These are phyloP conservation scores for Lampris incognitus DNA, from an alignment of 2,113 vertebrate species.

Conservation along the genomic window DNA sequence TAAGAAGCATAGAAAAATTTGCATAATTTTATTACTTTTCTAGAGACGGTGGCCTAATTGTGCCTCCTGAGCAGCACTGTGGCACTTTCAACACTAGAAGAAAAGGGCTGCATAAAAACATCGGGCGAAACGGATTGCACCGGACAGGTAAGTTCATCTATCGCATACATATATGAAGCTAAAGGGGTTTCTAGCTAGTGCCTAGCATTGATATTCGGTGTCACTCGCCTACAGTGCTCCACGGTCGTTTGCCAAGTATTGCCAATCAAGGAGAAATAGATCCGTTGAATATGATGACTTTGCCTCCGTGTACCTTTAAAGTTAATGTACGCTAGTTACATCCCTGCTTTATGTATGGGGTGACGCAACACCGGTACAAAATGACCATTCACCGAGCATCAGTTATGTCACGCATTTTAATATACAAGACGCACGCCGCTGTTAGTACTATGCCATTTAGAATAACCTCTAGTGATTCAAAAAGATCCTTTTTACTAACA, in stretches of 20 bases:
- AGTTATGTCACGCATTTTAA: conserved; percentile 40
- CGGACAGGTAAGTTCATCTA: conserved; percentile 1
- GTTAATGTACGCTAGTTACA: background rate
- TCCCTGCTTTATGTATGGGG: conserved; percentile 12
- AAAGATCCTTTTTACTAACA: too few relatives aligned
- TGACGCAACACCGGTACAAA: conserved; percentile 65
- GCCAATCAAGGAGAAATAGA: background rate
- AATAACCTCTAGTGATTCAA: background rate
- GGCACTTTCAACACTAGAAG: background rate
- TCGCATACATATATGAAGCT: too few relatives aligned
- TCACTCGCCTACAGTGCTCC: background rate
- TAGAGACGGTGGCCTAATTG: background rate
- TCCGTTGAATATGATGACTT: background rate
- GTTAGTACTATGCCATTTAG: background rate
- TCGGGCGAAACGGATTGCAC: background rate
- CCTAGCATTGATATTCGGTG: background rate
- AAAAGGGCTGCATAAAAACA: too few relatives aligned
- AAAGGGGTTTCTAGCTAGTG: too few relatives aligned
- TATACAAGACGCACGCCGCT: background rate
- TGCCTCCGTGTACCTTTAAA: background rate
- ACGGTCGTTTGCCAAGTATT: background rate
- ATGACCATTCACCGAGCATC: conserved; percentile 45
- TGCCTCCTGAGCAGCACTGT: background rate
- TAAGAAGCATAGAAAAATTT: conserved; percentile 30
- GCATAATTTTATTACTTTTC: background rate